These are phyloP conservation scores for Apocheima hispidaria DNA, from an alignment of 2,888 invertebrate species.

Conservation along the genomic window DNA sequence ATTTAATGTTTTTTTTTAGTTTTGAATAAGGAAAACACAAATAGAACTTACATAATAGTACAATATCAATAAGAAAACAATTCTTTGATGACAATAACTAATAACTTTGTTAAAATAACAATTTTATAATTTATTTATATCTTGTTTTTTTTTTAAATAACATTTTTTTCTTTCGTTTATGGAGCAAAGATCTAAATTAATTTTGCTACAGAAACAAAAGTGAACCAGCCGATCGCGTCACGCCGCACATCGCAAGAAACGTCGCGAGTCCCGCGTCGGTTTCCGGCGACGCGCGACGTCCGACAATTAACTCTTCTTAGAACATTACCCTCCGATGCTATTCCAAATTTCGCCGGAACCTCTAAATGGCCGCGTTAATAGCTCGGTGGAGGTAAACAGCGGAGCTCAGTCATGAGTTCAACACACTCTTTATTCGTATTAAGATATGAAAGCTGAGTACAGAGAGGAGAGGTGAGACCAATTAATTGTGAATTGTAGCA, in stretches of 20 bases:
- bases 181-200: too few relatives aligned
- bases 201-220: neutral
- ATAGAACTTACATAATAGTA: too few relatives aligned
- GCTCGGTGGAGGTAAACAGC: neutral
- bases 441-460: neutral
- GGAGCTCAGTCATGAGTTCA: conserved; percentile 19
- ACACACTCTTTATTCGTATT: neutral
- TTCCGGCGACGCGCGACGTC: conserved; percentile 11
- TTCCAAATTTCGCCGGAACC: conserved; percentile 33
- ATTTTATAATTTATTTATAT: too few relatives aligned
- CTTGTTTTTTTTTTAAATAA: too few relatives aligned
- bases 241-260: conserved; percentile 29
- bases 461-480: neutral
- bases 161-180: neutral
- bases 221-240: neutral
- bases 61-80: too few relatives aligned
- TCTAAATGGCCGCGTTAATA: conserved; percentile 31
- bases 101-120: too few relatives aligned
- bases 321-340: conserved; percentile 41
- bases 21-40: too few relatives aligned
- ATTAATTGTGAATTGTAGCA: neutral
- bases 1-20: neutral
- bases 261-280: conserved; percentile 32
- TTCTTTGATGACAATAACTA: too few relatives aligned
- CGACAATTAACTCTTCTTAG: conserved; percentile 51